These are phyloP conservation scores for Caenorhabditis becei DNA, from an alignment of 2,888 invertebrate genomes.

Conservation along the genomic window DNA sequence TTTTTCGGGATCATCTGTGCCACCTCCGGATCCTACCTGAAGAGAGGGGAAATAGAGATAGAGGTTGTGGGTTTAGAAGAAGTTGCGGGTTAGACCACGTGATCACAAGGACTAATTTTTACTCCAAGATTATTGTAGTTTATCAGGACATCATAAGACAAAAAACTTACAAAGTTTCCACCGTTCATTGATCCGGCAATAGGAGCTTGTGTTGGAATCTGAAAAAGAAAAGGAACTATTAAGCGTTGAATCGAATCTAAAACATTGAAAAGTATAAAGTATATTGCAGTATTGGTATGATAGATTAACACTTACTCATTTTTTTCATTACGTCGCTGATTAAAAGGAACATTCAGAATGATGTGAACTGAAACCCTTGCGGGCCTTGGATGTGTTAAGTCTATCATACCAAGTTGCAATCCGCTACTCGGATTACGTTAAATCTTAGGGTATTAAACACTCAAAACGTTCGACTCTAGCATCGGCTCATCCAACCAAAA, in stretches of 20 bases:
- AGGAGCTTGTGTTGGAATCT: constrained; percentile 14
- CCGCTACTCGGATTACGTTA: constrained; percentile 59
- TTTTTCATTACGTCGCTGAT: neutral
- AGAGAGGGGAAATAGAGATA: constrained; percentile 18
- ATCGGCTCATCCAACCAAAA: constrained; percentile 61
- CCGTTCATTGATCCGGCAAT: constrained; percentile 15
- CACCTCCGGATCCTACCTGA: constrained; percentile 19
- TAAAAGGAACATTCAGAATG: neutral
- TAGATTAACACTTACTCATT: constrained; percentile 24
- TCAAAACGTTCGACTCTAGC: constrained; percentile 46
- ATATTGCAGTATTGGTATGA: neutral
- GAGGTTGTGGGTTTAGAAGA: too few species aligned
- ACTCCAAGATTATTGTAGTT: too few species aligned
- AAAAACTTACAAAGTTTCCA: constrained; percentile 39
- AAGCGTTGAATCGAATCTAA: too few species aligned
- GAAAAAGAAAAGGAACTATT: neutral
- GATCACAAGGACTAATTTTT: neutral
- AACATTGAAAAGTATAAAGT: neutral
- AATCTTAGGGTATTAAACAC: constrained; percentile 66
- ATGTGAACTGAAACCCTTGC: neutral
- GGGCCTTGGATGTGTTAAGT: constrained; percentile 24
- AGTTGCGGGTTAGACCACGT: constrained; percentile 1
- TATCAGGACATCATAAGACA: too few species aligned
- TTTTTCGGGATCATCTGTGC: constrained; percentile 21
- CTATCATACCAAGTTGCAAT: constrained; percentile 49